A percentile compares a stretch with the other conserved stretches of the same genome.
phyloP scores from a whole-genome alignment of 2,113 vertebrate genomes.

The Antechinus stuartii region DNA sequence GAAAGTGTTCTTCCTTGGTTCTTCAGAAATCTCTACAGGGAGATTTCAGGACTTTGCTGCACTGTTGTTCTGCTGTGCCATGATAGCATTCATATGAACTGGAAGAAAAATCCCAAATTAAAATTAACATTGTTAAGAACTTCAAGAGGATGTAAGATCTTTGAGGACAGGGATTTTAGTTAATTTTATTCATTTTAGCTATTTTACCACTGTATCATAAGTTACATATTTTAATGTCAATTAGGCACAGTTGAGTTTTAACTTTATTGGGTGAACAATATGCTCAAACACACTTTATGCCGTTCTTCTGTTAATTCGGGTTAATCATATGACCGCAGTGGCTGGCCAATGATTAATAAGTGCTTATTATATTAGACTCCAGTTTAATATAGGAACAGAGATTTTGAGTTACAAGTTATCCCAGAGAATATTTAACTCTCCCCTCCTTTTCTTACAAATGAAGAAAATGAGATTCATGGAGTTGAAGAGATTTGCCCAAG shows the following conservation, averaged over 20 bases:
- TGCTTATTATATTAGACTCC: background rate
- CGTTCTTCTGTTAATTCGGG: too few relatives aligned
- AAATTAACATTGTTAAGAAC: constrained; percentile 35
- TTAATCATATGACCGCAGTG: too few relatives aligned
- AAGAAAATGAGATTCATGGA: background rate
- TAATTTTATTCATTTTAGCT: background rate
- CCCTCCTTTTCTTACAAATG: background rate
- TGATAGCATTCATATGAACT: background rate
- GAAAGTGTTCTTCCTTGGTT: constrained; percentile 4
- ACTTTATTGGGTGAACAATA: too few relatives aligned
- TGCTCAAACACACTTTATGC: too few relatives aligned
- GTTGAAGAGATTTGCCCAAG: background rate
- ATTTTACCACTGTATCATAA: background rate
- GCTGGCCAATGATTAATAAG: background rate
- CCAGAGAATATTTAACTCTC: background rate
- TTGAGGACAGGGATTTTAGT: background rate
- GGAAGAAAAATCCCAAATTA: constrained; percentile 33
- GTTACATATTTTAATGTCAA: too few relatives aligned
- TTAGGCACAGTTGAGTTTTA: too few relatives aligned
- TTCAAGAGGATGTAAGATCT: background rate
- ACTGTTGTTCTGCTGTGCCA: background rate
- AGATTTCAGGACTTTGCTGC: background rate
- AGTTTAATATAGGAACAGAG: background rate
- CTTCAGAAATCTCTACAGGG: background rate
- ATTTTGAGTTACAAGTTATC: background rate